Evolutionary conservation across 2,888 invertebrate genomes (phyloP).

Genomic region (Drosophila villosipedis): DNA sequence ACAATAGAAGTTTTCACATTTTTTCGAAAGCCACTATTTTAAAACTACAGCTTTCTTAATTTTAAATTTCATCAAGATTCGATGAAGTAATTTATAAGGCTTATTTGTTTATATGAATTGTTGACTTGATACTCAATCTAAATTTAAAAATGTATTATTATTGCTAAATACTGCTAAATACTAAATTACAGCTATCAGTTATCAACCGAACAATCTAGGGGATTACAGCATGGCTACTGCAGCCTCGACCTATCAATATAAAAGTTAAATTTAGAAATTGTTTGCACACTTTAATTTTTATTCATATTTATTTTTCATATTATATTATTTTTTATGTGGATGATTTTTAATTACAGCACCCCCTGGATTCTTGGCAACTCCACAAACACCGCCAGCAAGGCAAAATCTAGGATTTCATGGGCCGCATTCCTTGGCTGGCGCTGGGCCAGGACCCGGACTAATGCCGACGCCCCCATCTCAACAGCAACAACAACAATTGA

Average conservation of each 20-base stretch:
- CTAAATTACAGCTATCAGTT: background rate
- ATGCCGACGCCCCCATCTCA: constrained; percentile 62
- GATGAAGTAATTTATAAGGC: background rate
- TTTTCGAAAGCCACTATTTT: background rate
- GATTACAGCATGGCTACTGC: background rate
- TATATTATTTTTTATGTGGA: background rate
- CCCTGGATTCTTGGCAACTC: constrained; percentile 72
- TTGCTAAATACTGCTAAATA: background rate
- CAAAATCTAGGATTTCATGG: constrained; percentile 68
- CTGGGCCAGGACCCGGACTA: constrained; percentile 40
- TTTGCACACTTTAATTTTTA: background rate
- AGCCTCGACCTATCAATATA: background rate
- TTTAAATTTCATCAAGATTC: background rate
- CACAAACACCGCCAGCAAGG: constrained; percentile 72
- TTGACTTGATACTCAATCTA: background rate
- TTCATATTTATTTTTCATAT: background rate
- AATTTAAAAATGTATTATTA: background rate
- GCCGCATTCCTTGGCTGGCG: constrained; percentile 48
- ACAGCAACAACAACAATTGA: constrained; percentile 56
- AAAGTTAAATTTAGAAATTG: too few relatives aligned
- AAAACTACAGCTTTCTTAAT: background rate
- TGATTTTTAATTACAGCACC: constrained; percentile 58
- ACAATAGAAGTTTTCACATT: background rate
- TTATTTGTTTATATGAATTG: background rate
- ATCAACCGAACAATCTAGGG: background rate